Evolutionary conservation across 1,140 invertebrate species (phyloP), one percentile per base, ranked within the genome.

Genomic region (Ceratina japonica): DNA sequence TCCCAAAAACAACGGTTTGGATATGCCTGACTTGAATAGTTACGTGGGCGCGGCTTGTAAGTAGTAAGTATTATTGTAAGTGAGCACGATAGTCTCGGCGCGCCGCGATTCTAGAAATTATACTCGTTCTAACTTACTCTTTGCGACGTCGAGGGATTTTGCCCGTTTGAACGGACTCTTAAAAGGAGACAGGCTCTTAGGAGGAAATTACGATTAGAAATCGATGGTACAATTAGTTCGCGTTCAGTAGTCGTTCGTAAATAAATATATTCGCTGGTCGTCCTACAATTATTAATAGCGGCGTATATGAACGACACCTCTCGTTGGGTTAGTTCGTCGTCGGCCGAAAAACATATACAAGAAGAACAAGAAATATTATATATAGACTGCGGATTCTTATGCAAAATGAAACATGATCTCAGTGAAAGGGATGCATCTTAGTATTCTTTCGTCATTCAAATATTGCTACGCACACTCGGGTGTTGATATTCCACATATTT

Each of bases 291-390:
- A 51, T 66, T 37, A 44, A 44, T 4, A 22, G n/a, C 27, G 58
- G 27, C 31, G 54, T 16, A 56, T 15, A 44, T 44, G 3, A 44
- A 52, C 51, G 15, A 20, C 58, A 70, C 52, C 56, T 61, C 15
- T 68, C 72, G 65, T 51, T 49, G 31, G 27, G 81, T 83, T 84
- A 84, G 69, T 80, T 52, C 37, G 62, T 74, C 69, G 51, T 85
- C 70, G 75, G 51, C 58, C 70, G 78, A 31, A 68, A 75, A 73
- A 44, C 37, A 44, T 49, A 81, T 59, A 84, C 58, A 75, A 74
- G 20, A 71, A 84, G 64, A 62, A 74, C 58, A 84, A 76, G 68
- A 83, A 79, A 37, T 74, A 77, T 44, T 44, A 44, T 44, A 44
- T 44, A 8, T 44, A 44, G 37, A 44, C 37, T 8, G 5, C 37